A percentile compares a stretch with the other conserved stretches of the same genome.
These are phyloP conservation scores for Tinamus guttatus DNA, from an alignment of 2,113 vertebrate species.

Conservation along the genomic window DNA sequence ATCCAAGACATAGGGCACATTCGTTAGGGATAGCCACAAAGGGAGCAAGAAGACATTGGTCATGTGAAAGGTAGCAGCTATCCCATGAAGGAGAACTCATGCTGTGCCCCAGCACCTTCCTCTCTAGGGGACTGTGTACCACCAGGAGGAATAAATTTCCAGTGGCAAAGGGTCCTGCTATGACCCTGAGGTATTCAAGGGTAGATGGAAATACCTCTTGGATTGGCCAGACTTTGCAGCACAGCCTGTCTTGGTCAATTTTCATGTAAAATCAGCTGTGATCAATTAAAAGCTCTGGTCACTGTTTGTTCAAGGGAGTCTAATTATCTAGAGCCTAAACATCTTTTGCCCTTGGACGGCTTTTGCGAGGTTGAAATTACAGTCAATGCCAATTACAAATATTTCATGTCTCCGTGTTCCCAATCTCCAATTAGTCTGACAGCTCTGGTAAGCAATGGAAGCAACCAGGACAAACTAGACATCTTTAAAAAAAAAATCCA, in stretches of 20 bases:
- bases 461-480: neutral
- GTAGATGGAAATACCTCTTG: accelerated
- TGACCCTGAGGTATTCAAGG: neutral
- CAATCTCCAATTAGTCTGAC: neutral
- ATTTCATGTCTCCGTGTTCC: slow-evolving; percentile 1
- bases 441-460: neutral
- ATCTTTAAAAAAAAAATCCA: neutral
- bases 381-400: slow-evolving; percentile 30
- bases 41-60: accelerated
- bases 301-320: neutral
- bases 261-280: neutral
- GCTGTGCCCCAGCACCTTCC: neutral
- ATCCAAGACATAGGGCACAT: neutral
- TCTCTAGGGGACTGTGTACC: neutral
- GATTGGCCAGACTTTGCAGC: neutral
- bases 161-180: neutral
- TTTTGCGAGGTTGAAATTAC: neutral
- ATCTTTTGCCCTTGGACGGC: neutral
- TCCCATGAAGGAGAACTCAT: accelerated
- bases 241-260: neutral
- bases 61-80: accelerated
- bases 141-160: neutral
- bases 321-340: neutral
- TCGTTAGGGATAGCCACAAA: accelerated
- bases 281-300: slow-evolving; percentile 25